Percentiles rank a stretch among this genome's conserved stretches.
Conservation (phyloP, 2,113 vertebrate species). For the Tricholaema leucomelas region DNA sequence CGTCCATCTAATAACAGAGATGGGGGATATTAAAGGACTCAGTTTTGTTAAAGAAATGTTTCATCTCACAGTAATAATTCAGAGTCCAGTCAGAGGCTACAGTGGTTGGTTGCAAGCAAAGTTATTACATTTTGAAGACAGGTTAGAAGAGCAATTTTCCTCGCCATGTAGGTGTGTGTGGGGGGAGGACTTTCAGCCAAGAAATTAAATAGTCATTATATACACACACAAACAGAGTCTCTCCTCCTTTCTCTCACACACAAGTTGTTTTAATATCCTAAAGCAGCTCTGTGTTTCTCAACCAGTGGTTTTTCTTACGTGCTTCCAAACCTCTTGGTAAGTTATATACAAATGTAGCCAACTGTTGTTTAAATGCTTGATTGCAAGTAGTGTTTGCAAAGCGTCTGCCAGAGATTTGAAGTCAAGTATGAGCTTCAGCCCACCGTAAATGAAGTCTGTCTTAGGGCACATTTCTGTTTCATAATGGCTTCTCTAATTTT, state of each 20-base stretch:
- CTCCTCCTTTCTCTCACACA: background rate
- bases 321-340: background rate
- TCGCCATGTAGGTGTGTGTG: slow-evolving; percentile 47
- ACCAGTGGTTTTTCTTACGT: background rate
- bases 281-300: background rate
- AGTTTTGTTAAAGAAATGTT: slow-evolving; percentile 83
- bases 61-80: slow-evolving; percentile 80
- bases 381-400: background rate
- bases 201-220: slow-evolving; percentile 36
- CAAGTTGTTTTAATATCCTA: background rate
- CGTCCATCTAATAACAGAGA: slow-evolving; percentile 83
- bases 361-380: slow-evolving; percentile 8
- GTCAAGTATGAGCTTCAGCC: background rate
- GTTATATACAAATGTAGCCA: background rate
- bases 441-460: background rate
- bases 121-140: slow-evolving; percentile 83
- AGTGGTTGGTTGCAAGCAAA: slow-evolving; percentile 77
- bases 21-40: slow-evolving; percentile 85
- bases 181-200: background rate
- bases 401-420: background rate
- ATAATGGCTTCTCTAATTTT: background rate
- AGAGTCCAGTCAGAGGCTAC: slow-evolving; percentile 72
- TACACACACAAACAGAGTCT: background rate
- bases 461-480: background rate
- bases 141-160: slow-evolving; percentile 81